Percentiles rank a stretch among this genome's conserved stretches.
Evolutionary conservation across 2,113 vertebrate species (phyloP).

Genomic region (Bombycilla garrulus): DNA sequence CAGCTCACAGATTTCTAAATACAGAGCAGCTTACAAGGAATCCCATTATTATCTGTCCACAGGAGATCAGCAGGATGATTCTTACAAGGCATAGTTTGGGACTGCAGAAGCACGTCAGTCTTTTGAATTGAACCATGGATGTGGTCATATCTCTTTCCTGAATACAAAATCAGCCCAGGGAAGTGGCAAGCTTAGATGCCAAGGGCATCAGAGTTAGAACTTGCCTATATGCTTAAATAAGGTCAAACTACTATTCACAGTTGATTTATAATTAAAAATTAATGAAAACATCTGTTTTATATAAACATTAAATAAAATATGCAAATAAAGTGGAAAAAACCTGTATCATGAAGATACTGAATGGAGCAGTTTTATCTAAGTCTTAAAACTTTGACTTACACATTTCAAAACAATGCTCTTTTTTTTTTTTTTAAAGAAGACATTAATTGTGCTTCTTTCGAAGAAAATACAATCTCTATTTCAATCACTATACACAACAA

Average conservation of each 20-base stretch:
- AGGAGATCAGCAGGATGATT: neutral
- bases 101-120: neutral
- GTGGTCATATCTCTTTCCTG: neutral
- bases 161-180: neutral
- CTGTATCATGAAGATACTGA: neutral
- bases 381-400: neutral
- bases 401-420: neutral
- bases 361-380: rapidly evolving
- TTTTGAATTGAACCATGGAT: rapidly evolving
- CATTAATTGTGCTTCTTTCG: neutral
- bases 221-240: neutral
- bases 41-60: too few relatives aligned
- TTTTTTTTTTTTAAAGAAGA: neutral
- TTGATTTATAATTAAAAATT: neutral
- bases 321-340: neutral
- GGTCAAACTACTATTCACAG: neutral
- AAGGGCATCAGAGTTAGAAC: neutral
- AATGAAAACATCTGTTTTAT: neutral
- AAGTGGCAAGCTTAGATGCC: neutral
- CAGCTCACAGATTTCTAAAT: neutral
- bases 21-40: neutral
- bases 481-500: neutral
- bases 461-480: neutral
- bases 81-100: neutral
- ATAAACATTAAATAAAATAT: neutral